Percentiles rank a stretch among this genome's conserved stretches.
phyloP scores from a whole-genome alignment of 2,113 vertebrate species.

The Tachysurus vachellii region DNA sequence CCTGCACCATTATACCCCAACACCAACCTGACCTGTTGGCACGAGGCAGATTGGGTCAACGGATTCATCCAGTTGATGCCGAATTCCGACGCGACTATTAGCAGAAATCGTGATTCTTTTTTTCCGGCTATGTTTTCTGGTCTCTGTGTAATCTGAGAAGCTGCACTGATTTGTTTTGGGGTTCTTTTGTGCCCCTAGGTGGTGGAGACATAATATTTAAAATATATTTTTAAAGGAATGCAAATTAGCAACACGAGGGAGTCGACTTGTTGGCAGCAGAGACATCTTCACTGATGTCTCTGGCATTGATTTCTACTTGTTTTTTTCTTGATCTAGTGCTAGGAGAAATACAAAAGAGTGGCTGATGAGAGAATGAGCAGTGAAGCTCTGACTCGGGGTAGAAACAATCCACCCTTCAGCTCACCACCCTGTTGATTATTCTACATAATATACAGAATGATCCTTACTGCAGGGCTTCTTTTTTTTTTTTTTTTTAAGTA shows the following conservation, averaged over 20 bases:
- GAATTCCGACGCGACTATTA: not conserved
- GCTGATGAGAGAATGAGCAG: not conserved
- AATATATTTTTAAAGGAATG: not conserved
- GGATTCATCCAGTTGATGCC: not conserved
- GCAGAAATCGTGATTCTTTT: not conserved
- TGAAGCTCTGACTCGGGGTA: not conserved
- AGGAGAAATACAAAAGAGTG: not conserved
- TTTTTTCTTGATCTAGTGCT: not conserved
- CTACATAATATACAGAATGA: not conserved
- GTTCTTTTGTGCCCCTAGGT: too few species aligned
- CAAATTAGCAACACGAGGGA: not conserved
- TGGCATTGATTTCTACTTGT: not conserved
- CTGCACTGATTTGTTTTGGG: not conserved
- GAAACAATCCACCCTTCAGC: not conserved
- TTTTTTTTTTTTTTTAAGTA: not conserved
- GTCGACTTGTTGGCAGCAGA: not conserved
- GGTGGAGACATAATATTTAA: not conserved
- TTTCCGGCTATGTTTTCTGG: not conserved
- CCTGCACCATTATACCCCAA: not conserved
- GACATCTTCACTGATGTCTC: not conserved
- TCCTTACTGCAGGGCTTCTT: not conserved
- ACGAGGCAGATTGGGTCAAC: not conserved
- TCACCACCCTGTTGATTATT: not conserved
- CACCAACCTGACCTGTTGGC: not conserved
- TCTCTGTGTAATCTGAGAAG: not conserved